Percentiles rank a stretch among this genome's conserved stretches.
Conservation (phyloP, 2,113 vertebrate genomes). For the Romanogobio albipinnatus region DNA sequence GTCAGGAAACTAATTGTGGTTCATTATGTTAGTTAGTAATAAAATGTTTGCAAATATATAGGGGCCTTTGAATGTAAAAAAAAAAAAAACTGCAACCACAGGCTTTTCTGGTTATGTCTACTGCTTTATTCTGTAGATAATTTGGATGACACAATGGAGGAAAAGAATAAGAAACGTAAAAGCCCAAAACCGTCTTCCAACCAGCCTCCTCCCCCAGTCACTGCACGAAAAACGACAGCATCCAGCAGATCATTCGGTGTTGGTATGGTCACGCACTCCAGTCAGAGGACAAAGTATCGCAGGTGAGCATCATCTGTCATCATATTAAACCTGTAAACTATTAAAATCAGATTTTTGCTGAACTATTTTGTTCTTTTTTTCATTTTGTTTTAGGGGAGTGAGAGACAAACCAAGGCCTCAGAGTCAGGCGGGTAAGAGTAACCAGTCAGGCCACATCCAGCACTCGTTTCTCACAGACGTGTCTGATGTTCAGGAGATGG, state of each 20-base stretch:
- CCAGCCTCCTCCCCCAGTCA: conserved; percentile 75
- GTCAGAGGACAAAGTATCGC: conserved; percentile 85
- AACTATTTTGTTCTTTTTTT: neutral
- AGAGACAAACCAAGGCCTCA: conserved; percentile 87
- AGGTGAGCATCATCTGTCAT: conserved; percentile 72
- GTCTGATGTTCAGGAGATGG: conserved; percentile 98
- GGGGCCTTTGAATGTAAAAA: neutral
- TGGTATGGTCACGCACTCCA: conserved; percentile 78
- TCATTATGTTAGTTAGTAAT: neutral
- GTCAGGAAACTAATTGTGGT: neutral
- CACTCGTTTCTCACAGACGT: conserved; percentile 98
- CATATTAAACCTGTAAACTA: neutral
- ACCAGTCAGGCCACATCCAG: conserved; percentile 83
- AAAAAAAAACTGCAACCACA: neutral
- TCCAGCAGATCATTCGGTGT: conserved; percentile 80
- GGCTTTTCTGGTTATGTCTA: neutral
- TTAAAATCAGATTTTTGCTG: neutral
- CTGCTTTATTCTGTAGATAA: neutral
- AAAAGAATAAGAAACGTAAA: conserved; percentile 89
- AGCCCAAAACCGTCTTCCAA: conserved; percentile 84
- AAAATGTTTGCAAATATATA: neutral
- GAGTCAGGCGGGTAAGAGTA: conserved; percentile 77
- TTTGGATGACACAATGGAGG: conserved; percentile 82
- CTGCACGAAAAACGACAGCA: conserved; percentile 78
- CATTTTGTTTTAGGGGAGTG: conserved; percentile 70